Conservation (phyloP, 2,888 invertebrate genomes). For the Coleophora deauratella region DNA sequence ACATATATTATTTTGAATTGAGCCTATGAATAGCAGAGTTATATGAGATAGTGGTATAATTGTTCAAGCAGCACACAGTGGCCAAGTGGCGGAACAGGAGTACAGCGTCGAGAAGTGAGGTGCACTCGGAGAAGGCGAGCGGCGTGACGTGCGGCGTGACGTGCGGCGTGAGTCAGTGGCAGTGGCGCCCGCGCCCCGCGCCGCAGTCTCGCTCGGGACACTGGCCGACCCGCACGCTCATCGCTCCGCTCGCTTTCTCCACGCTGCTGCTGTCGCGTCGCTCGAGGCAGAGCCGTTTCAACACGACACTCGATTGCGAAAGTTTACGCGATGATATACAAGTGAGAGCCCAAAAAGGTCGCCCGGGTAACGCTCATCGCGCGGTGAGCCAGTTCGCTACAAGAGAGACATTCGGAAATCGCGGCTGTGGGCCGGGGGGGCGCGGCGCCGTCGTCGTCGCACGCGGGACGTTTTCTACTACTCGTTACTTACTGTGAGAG, state of each 20-base stretch:
- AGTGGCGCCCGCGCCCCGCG: constrained; percentile 11
- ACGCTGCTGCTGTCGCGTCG: constrained; percentile 26
- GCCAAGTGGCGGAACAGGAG: no score
- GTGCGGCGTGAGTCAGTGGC: no score
- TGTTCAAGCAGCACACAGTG: no score
- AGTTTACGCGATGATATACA: constrained; percentile 73
- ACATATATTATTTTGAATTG: background rate
- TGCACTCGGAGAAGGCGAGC: constrained; percentile 19
- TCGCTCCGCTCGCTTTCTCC: constrained; percentile 32
- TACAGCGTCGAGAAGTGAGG: background rate
- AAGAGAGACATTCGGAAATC: constrained; percentile 66
- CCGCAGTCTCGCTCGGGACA: constrained; percentile 24
- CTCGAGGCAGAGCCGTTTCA: constrained; percentile 59
- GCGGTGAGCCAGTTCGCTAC: constrained; percentile 64
- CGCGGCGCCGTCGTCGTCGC: constrained; percentile 64
- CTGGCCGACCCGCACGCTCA: constrained; percentile 18
- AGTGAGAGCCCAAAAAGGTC: constrained; percentile 66
- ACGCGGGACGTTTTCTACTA: constrained; percentile 58
- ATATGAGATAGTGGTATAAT: no score
- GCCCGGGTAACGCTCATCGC: constrained; percentile 69
- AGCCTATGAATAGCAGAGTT: background rate
- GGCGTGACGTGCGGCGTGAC: constrained; percentile 6
- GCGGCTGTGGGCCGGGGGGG: constrained; percentile 61
- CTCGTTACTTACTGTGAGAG: constrained; percentile 50
- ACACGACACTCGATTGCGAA: constrained; percentile 68